A percentile compares a stretch with the other conserved stretches of the same genome.
These are phyloP conservation scores for Scaptomyza tumidula DNA, from an alignment of 2,888 invertebrate species.

Conservation along the genomic window DNA sequence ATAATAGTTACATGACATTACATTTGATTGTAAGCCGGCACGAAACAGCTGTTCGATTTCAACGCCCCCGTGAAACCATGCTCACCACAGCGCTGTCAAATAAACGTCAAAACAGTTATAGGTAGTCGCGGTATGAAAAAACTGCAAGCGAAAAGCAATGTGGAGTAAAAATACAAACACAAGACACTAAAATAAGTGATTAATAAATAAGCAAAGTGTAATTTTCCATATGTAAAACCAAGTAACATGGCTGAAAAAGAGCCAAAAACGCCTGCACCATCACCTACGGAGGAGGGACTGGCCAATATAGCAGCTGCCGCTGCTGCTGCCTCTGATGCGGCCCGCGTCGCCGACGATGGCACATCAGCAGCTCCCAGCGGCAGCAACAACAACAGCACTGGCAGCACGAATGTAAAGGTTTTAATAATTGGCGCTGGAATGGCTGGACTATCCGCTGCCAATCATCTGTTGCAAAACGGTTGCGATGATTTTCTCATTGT, in stretches of 20 bases:
- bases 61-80: constrained; percentile 1
- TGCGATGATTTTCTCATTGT: constrained; percentile 91
- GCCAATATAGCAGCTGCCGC: constrained; percentile 47
- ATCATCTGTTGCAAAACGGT: constrained; percentile 91
- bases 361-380: constrained; percentile 37
- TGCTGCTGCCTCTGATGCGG: constrained; percentile 33
- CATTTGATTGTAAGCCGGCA: not conserved
- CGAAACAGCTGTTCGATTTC: constrained; percentile 23
- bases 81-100: constrained; percentile 53
- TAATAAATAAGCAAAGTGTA: constrained; percentile 10
- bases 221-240: constrained; percentile 50
- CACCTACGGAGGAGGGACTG: constrained; percentile 75
- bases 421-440: constrained; percentile 92
- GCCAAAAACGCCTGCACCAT: constrained; percentile 74
- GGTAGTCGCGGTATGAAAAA: constrained; percentile 48
- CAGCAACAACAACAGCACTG: constrained; percentile 25
- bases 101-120: constrained; percentile 73
- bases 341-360: constrained; percentile 37
- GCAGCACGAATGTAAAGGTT: constrained; percentile 87
- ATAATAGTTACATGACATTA: not conserved
- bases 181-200: constrained; percentile 32
- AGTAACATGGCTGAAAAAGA: constrained; percentile 72
- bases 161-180: constrained; percentile 32
- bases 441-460: constrained; percentile 93
- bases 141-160: constrained; percentile 52